A percentile compares a stretch with the other conserved stretches of the same genome.
Evolutionary conservation across 2,113 vertebrate genomes (phyloP).

Genomic region (Dendropsophus ebraccatus): DNA sequence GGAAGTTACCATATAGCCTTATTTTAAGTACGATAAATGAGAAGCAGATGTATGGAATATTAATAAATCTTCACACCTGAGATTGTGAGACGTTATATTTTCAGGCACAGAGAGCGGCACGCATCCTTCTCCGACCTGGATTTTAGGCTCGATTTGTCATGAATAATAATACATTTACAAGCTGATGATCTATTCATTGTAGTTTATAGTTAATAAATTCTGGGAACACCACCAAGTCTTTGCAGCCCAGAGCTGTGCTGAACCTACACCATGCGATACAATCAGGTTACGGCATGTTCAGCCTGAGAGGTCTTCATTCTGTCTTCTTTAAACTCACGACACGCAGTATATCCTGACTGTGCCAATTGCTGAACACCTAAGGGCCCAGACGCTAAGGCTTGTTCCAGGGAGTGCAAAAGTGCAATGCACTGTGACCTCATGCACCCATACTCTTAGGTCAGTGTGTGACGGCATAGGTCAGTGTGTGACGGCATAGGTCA

Average conservation of each 20-base stretch:
- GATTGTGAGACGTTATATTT: too few species aligned
- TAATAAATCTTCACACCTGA: too few species aligned
- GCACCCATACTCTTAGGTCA: background rate
- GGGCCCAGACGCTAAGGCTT: background rate
- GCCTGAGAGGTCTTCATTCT: conserved; percentile 32
- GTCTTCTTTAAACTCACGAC: conserved; percentile 24
- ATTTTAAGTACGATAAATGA: too few species aligned
- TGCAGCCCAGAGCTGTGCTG: conserved; percentile 24
- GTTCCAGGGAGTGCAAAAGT: background rate
- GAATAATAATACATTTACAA: conserved; percentile 22
- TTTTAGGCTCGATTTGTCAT: background rate
- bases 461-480: background rate
- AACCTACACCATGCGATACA: conserved; percentile 15
- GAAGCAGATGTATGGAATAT: too few species aligned
- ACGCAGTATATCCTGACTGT: background rate
- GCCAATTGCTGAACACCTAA: background rate
- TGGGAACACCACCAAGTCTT: conserved; percentile 41
- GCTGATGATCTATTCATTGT: conserved; percentile 27
- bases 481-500: too few species aligned
- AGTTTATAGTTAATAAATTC: background rate
- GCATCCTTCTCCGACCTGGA: background rate
- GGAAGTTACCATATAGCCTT: too few species aligned
- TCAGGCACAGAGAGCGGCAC: background rate
- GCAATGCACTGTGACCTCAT: background rate
- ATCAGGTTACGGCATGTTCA: conserved; percentile 44